These are phyloP conservation scores for Poeciliopsis occidentalis DNA, from an alignment of 2,113 vertebrate species.

Conservation along the genomic window DNA sequence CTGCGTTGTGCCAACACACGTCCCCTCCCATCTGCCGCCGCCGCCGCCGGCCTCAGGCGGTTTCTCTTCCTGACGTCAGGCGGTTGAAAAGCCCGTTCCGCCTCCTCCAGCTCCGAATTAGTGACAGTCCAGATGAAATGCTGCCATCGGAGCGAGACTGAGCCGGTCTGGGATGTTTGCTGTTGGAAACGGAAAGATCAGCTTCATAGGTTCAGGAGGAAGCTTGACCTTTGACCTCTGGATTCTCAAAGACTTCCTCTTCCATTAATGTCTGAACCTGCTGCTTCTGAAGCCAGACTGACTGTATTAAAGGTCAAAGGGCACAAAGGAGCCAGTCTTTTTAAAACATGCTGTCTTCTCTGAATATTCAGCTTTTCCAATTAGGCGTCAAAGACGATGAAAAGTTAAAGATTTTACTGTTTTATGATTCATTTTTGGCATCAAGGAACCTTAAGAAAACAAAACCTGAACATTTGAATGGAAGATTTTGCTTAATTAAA, in stretches of 20 bases:
- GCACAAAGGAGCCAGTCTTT: background rate
- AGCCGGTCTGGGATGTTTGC: background rate
- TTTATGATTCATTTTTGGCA: background rate
- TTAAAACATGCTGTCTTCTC: background rate
- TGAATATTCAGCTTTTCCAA: background rate
- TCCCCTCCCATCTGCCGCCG: slow-evolving; percentile 5
- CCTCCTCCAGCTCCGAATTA: slow-evolving; percentile 60
- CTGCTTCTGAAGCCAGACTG: slow-evolving; percentile 23
- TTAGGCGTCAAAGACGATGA: background rate
- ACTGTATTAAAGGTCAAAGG: slow-evolving; percentile 8
- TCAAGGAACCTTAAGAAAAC: too few relatives aligned
- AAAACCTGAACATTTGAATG: too few relatives aligned
- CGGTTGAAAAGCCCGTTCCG: background rate
- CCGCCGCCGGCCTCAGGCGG: slow-evolving; percentile 29
- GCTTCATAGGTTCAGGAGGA: slow-evolving; percentile 18
- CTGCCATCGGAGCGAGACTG: background rate
- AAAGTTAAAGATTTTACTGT: background rate
- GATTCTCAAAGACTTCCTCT: slow-evolving; percentile 44
- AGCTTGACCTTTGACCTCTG: slow-evolving; percentile 12
- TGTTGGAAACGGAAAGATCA: slow-evolving; percentile 3
- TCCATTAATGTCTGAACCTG: slow-evolving; percentile 38
- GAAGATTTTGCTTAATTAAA: too few relatives aligned
- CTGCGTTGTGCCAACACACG: slow-evolving; percentile 51
- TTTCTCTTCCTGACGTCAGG: slow-evolving; percentile 53
- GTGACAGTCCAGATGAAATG: slow-evolving; percentile 54